Evolutionary conservation across 2,888 invertebrate species (phyloP).

Genomic region (Ptychoptera albimana): DNA sequence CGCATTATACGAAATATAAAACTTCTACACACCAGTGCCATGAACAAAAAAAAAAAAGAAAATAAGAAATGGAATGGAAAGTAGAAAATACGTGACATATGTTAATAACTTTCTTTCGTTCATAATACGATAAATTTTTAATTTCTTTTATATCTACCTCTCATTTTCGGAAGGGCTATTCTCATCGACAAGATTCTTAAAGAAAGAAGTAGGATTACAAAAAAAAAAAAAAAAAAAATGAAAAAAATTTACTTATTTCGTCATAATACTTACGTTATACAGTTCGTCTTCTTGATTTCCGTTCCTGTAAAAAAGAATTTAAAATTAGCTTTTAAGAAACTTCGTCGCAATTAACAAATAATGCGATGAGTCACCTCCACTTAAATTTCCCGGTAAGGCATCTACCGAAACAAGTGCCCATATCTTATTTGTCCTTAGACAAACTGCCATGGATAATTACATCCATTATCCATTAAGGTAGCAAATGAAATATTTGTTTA

Average conservation of each 20-base stretch:
- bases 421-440: slow-evolving; percentile 6
- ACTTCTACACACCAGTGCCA: too few species aligned
- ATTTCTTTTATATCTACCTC: too few species aligned
- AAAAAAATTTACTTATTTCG: slow-evolving; percentile 1
- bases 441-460: not conserved
- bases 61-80: not conserved
- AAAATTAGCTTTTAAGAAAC: too few species aligned
- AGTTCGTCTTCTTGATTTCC: not conserved
- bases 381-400: slow-evolving; percentile 11
- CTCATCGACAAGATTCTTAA: too few species aligned
- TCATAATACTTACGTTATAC: slow-evolving; percentile 8
- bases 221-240: too few species aligned
- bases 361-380: not conserved
- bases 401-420: slow-evolving; percentile 17
- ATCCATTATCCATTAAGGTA: slow-evolving; percentile 1
- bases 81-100: not conserved
- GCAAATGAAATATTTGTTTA: not conserved
- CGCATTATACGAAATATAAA: too few species aligned
- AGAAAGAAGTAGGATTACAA: too few species aligned
- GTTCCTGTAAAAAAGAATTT: slow-evolving; percentile 11
- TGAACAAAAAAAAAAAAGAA: too few species aligned
- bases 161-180: too few species aligned
- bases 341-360: too few species aligned
- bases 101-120: not conserved
- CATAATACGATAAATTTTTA: too few species aligned